phyloP scores from a whole-genome alignment of 2,113 vertebrate species.

The Nesoenas mayeri region DNA sequence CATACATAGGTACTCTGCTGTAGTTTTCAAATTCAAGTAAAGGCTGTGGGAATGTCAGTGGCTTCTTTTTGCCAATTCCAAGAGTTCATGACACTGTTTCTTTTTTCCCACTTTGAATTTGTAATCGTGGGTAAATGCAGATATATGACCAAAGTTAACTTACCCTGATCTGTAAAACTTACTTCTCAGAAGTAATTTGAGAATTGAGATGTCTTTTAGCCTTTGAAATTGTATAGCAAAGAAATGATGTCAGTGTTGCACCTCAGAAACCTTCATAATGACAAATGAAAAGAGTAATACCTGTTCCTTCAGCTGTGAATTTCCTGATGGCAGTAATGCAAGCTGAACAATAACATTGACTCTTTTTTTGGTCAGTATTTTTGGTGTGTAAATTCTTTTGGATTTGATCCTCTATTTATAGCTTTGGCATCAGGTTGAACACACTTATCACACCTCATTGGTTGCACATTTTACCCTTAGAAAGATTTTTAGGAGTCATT shows the following conservation, averaged over 20 bases:
- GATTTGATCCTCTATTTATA: constrained; percentile 42
- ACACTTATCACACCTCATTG: constrained; percentile 52
- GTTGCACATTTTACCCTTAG: constrained; percentile 57
- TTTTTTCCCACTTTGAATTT: background rate
- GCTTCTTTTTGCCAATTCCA: background rate
- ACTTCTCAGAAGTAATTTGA: background rate
- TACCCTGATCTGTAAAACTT: background rate
- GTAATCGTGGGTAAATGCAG: background rate
- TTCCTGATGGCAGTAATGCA: background rate
- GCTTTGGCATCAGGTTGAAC: constrained; percentile 32
- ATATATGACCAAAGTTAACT: background rate
- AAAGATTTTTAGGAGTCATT: constrained; percentile 57
- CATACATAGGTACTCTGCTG: background rate
- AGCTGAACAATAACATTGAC: background rate
- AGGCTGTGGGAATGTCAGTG: background rate
- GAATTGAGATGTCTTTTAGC: background rate
- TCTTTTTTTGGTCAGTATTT: constrained; percentile 23
- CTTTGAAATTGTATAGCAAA: background rate
- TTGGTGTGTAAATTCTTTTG: background rate
- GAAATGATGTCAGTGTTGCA: background rate
- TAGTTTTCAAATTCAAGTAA: background rate
- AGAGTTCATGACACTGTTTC: background rate
- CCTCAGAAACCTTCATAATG: background rate
- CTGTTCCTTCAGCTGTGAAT: background rate
- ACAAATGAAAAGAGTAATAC: background rate